Base-by-base conservation (phyloP, 2,888 invertebrate genomes). In the Girardia tigrina region DNA sequence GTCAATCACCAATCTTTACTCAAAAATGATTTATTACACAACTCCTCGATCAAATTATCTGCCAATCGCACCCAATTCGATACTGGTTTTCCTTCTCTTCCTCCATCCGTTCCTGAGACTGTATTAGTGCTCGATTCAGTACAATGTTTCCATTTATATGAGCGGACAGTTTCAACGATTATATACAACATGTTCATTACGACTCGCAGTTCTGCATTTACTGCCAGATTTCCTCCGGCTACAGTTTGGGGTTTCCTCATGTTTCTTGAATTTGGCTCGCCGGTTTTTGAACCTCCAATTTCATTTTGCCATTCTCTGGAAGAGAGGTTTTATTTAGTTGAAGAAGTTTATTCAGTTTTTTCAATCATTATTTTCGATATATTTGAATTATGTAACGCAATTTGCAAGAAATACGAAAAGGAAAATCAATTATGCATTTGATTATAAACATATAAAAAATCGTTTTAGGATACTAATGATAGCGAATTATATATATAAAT, bases 131-230 rank as follows among this genome's bases (percentile, higher is more conserved):
- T n/a, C n/a, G n/a, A n/a, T n/a, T n/a, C n/a, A 12, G 36, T 36
- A 23, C 56, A n/a, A 16, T 56, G 56, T n/a, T 56, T 56, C 56
- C 56, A 56, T 69, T 28, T 26, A 20, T n/a, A 71, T 26, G 74
- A 72, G 16, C 94, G 88, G 86, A 95, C 90, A 6, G 92, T 90
- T 87, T 98, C 98, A 28, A 94, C 91, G 80, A 98, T 91, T 75
- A 92, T 91, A 84, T 95, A 98, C 75, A 98, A 86, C 78, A 94
- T 91, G 77, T 92, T 92, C 42, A 98, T 86, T 79, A 97, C 91
- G 1, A 94, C 90, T 80, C 84, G 88, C 78, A 98, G 86, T 83
- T 95, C 92, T 77, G 89, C 88, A 2, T 95, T 95, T 86, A 97
- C 97, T 8, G 90, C 90, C 78, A 92, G 86, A 36, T 91, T 56